Evolutionary conservation across 2,888 invertebrate genomes (phyloP), one percentile per base, ranked within the genome.

Genomic region (Thelaira solivaga): DNA sequence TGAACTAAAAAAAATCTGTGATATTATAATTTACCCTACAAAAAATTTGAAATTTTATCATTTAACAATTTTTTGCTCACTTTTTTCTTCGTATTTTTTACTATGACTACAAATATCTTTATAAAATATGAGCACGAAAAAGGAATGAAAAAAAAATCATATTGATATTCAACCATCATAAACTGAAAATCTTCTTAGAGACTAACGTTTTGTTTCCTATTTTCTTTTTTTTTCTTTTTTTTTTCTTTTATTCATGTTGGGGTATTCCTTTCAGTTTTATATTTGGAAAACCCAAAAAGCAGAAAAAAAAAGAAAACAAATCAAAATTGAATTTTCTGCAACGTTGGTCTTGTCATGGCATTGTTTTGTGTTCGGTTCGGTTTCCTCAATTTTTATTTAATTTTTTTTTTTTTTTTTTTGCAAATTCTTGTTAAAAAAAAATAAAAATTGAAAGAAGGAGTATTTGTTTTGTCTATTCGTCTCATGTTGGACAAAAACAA

Each of bases 271-370:
- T 26, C 53, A 16, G 6, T 13, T 62, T 57, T 16, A 18, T 16
- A 57, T n/a, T n/a, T n/a, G n/a, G n/a, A n/a, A n/a, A n/a, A n/a
- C n/a, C n/a, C n/a, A n/a, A n/a, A n/a, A n/a, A n/a, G n/a, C n/a
- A n/a, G n/a, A n/a, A n/a, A n/a, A n/a, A n/a, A n/a, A 45, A 69
- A 76, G 34, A 55, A 55, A 72, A 45, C 74, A 65, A 78, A 78
- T 74, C 74, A 69, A 78, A 78, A 78, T 78, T 78, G 78, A 78
- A 78, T 78, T 78, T 78, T 78, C 74, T 73, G 74, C 78, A 74
- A 78, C 69, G 78, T 74, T 69, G 73, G 59, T 78, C 61, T 34
- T 69, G 78, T 69, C 78, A 74, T 59, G 78, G 53, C 57, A 69
- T 74, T 78, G 78, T 78, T 74, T 78, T 73, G 77, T 31, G 39